Evolutionary conservation across 2,888 invertebrate species (phyloP), one percentile per base, ranked within the genome.

Genomic region (Stictocephala bisonia): DNA sequence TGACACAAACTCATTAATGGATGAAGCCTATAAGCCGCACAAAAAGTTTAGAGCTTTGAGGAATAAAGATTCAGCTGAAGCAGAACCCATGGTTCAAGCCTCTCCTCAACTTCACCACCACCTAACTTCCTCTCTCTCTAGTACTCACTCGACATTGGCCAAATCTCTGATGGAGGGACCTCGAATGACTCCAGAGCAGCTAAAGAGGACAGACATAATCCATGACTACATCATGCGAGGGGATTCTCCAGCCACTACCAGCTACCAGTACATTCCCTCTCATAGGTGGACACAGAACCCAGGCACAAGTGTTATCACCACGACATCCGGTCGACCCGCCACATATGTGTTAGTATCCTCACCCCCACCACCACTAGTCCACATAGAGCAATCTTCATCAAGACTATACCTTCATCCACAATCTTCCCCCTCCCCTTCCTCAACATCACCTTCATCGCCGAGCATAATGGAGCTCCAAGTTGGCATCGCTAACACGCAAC

Each of bases 11-110:
- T 92, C 93, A 1, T 85, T 96, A 72, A 96, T 96, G 95, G 95
- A 96, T 83, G 96, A 95, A 85, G 95, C 95, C 15, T 96, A 96
- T 86, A 95, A 96, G 83, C 96, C 96, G 75, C 96, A 96, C 87
- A 96, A 96, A 85, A 96, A 96, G 84, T 96, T 96, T 88, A 90
- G 96, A 51, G 94, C 94, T 1, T 86, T 94, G 82, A 87, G 94
- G 26, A 84, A 85, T 76, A 93, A 93, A 79, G 94, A 94, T 82
- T 90, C 90, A 1, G 92, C 92, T 50, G 94, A 94, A 81, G 93
- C 93, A 1, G 90, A 91, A 80, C 89, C 90, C 0, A 92, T 91
- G 74, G 84, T 87, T 7, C 81, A 82, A 73, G 77, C 79, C 66
- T 82, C 78, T 72, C 78, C 82, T 81, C 81, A 80, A 78, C 86